Conservation (phyloP, 2,113 vertebrate genomes). For the Bungarus multicinctus region DNA sequence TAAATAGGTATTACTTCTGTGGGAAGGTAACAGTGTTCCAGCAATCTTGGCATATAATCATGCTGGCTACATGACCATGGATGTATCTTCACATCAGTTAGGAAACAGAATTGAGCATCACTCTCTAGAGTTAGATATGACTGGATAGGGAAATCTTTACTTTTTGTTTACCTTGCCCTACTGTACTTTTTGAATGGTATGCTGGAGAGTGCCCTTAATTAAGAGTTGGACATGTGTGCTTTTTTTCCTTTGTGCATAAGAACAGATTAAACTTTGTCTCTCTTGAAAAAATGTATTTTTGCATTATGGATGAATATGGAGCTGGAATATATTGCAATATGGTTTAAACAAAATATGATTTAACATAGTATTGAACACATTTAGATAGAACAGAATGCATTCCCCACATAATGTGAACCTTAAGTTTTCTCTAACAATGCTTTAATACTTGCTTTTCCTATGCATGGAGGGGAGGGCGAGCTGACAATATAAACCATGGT, state of each 20-base stretch:
- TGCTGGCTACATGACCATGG: not conserved
- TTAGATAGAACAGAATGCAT: not conserved
- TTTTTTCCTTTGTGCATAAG: not conserved
- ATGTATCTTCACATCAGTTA: not conserved
- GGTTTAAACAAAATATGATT: not conserved
- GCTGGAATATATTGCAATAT: not conserved
- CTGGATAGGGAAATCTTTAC: not conserved
- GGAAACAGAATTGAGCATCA: not conserved
- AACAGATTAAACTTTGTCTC: not conserved
- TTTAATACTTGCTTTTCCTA: not conserved
- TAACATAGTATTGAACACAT: not conserved
- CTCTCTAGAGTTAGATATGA: not conserved
- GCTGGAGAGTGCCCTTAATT: not conserved
- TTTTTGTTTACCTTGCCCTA: not conserved
- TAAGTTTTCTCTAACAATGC: not conserved
- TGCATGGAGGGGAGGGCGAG: not conserved
- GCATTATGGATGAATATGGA: not conserved
- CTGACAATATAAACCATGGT: not conserved
- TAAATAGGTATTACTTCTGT: not conserved
- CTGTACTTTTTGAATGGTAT: not conserved
- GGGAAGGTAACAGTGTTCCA: not conserved
- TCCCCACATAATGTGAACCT: not conserved
- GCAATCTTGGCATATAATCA: not conserved
- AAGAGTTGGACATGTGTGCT: not conserved
- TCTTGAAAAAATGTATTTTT: not conserved